A percentile compares a stretch with the other conserved stretches of the same genome.
These are phyloP conservation scores for Agonopterix heracliana DNA, from an alignment of 2,888 invertebrate species.

Conservation along the genomic window DNA sequence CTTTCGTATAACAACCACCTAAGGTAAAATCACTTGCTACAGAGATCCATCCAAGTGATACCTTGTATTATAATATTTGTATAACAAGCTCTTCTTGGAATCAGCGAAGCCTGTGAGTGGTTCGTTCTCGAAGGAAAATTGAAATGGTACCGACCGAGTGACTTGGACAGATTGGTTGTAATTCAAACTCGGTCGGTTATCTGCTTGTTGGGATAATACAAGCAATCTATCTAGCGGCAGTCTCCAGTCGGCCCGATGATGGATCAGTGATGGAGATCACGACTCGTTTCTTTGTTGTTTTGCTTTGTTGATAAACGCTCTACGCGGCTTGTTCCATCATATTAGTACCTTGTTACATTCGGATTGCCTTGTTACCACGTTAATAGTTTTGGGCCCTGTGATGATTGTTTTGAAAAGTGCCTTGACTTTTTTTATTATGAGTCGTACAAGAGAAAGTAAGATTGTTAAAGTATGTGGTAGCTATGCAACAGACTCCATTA, in stretches of 20 bases:
- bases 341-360: conserved; percentile 65
- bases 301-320: conserved; percentile 60
- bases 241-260: conserved; percentile 50
- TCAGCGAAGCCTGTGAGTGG: conserved; percentile 38
- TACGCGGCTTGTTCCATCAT: conserved; percentile 48
- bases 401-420: conserved; percentile 35
- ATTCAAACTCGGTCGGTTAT: conserved; percentile 50
- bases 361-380: conserved; percentile 55
- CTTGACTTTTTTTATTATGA: conserved; percentile 11
- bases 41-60: conserved; percentile 29
- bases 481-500: neutral
- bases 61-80: conserved; percentile 32
- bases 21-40: conserved; percentile 34
- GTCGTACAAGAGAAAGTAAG: neutral
- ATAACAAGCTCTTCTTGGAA: conserved; percentile 31
- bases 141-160: conserved; percentile 39
- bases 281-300: conserved; percentile 63
- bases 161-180: conserved; percentile 59
- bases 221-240: conserved; percentile 58
- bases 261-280: conserved; percentile 69
- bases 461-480: neutral
- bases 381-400: conserved; percentile 45
- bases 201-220: conserved; percentile 63
- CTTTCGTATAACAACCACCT: conserved; percentile 21
- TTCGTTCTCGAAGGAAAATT: conserved; percentile 39